These are phyloP conservation scores for Tipula unca DNA, from an alignment of 2,888 invertebrate genomes.

Conservation along the genomic window DNA sequence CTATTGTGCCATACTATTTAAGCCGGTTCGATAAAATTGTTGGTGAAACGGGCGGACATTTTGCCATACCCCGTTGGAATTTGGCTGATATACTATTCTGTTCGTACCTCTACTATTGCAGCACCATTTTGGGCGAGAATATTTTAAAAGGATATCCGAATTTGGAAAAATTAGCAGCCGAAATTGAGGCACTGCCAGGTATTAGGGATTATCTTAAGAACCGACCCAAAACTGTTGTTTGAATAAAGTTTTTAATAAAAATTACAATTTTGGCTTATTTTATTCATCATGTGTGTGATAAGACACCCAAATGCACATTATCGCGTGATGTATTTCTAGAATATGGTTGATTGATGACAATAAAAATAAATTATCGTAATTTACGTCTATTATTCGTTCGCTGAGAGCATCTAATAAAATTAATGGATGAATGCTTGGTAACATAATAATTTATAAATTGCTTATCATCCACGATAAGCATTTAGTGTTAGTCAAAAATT, in stretches of 20 bases:
- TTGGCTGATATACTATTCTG: neutral
- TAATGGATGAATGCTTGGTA: too few relatives aligned
- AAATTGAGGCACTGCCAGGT: neutral
- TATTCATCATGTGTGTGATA: too few relatives aligned
- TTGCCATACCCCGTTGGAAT: neutral
- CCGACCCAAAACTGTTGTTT: neutral
- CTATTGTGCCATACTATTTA: neutral
- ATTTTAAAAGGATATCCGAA: neutral
- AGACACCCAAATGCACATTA: too few relatives aligned
- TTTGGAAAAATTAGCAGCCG: neutral
- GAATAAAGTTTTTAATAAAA: neutral
- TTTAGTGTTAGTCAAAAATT: too few relatives aligned
- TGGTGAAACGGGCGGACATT: neutral
- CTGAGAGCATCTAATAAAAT: too few relatives aligned
- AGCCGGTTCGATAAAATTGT: neutral
- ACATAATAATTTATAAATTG: too few relatives aligned
- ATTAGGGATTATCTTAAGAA: neutral
- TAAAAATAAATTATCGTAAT: too few relatives aligned
- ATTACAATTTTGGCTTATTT: neutral
- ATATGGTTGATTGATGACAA: too few relatives aligned
- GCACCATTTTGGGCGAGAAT: neutral
- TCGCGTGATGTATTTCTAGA: too few relatives aligned
- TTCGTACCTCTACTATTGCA: neutral
- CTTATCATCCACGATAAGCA: too few relatives aligned
- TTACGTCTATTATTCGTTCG: too few relatives aligned